A percentile compares a stretch with the other conserved stretches of the same genome.
Conservation (phyloP, 2,888 invertebrate genomes). For the Pollenia labialis region DNA sequence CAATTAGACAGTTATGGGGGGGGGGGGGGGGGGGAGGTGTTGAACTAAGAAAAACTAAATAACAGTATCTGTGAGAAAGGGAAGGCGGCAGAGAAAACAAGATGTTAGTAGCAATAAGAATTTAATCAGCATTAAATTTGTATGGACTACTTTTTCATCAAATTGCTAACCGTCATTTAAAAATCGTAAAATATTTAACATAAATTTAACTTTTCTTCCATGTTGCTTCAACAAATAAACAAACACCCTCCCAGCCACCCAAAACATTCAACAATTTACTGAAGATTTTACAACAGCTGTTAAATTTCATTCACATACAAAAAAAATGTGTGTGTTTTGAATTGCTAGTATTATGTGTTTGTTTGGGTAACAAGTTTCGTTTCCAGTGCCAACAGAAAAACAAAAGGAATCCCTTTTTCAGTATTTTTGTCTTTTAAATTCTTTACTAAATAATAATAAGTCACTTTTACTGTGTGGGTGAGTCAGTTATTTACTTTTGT, state of each 20-base stretch:
- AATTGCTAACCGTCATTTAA: conserved; percentile 70
- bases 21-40: background rate
- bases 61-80: background rate
- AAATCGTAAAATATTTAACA: conserved; percentile 72
- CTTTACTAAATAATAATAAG: conserved; percentile 24
- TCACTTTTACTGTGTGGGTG: too few species aligned
- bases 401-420: conserved; percentile 57
- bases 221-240: background rate
- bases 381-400: conserved; percentile 8
- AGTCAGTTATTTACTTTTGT: too few species aligned
- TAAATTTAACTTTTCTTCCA: conserved; percentile 38
- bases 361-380: background rate
- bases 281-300: conserved; percentile 38
- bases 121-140: conserved; percentile 72
- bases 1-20: conserved; percentile 49
- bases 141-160: conserved; percentile 67
- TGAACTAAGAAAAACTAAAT: conserved; percentile 19
- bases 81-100: background rate
- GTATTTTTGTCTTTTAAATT: conserved; percentile 52
- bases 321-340: background rate
- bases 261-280: conserved; percentile 34
- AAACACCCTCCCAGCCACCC: background rate
- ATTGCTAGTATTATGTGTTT: background rate
- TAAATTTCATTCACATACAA: background rate
- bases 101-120: conserved; percentile 64